Evolutionary conservation across 2,113 vertebrate species (phyloP), one percentile per base, ranked within the genome.

Genomic region (Arvicanthis niloticus): DNA sequence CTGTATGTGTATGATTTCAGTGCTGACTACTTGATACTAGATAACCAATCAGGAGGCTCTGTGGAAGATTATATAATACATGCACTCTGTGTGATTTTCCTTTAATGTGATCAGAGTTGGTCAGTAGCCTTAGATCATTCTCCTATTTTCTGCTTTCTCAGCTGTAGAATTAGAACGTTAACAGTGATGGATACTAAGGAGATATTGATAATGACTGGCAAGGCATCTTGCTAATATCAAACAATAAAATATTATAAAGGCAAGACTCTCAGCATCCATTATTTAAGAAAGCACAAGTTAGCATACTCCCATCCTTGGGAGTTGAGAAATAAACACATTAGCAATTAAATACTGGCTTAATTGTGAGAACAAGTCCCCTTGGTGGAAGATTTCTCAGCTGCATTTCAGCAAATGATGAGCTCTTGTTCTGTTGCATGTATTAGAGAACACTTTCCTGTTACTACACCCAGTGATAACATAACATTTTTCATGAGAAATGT

Each of bases 61-160:
- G 12, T 7, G 40, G 15, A 62, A 65, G 40, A 8, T 15, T 31
- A 17, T 62, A 7, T 11, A 1, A 42, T 29, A 29, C 7, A 0
- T 4, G 4, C 11, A 81, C 10, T 13, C 13, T 40, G n/a, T 82
- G n/a, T 29, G 3, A n/a, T 24, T 96, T 81, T 62, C 17, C 87
- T 96, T n/a, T 60, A 76, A 91, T 91, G 4, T 9, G 80, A 29
- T 9, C 40, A 86, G 58, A 48, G n/a, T 88, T 73, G 53, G 13
- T 91, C 24, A 65, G 7, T 22, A 73, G 37, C 24, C 29, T 26
- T 82, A 26, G 70, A 11, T 62, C 53, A 51, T 65, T 89, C 1
- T 95, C 65, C 89, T 91, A 77, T 82, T 84, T 89, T 89, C 42
- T 94, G 37, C 42, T 96, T 96, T 89, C 82, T 94, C 62, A 89